A percentile compares a stretch with the other conserved stretches of the same genome.
These are phyloP conservation scores for Notolepis coatsorum DNA, from an alignment of 2,797 vertebrate genomes.

Conservation along the genomic window DNA sequence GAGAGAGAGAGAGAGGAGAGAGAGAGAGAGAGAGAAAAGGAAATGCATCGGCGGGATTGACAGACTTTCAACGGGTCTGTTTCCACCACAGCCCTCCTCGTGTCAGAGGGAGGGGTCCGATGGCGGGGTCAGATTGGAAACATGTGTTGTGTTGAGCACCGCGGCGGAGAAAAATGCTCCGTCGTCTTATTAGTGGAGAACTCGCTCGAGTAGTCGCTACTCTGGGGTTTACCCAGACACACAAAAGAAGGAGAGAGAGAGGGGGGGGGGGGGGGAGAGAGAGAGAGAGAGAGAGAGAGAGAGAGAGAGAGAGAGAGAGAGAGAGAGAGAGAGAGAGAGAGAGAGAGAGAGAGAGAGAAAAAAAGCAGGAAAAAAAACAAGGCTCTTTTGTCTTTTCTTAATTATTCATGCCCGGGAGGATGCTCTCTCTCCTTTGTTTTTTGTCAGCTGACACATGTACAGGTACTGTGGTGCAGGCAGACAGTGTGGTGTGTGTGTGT, in stretches of 20 bases:
- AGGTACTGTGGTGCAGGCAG: constrained; percentile 60
- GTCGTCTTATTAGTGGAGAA: constrained; percentile 68
- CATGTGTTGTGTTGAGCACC: constrained; percentile 70
- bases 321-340: constrained; percentile 15
- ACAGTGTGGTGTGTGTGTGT: constrained; percentile 31
- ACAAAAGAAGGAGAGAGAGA: constrained; percentile 18
- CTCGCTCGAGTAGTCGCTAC: constrained; percentile 67
- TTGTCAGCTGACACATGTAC: constrained; percentile 74
- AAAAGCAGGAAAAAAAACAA: constrained; percentile 58
- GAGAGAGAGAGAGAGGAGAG: too few species aligned
- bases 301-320: constrained; percentile 20
- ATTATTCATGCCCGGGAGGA: constrained; percentile 79
- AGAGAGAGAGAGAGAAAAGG: constrained; percentile 51
- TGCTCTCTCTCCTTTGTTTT: constrained; percentile 75
- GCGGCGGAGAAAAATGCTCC: constrained; percentile 64
- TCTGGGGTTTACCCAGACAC: constrained; percentile 68
- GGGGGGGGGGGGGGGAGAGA: not conserved
- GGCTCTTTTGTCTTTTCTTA: constrained; percentile 79
- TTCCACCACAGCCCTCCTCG: constrained; percentile 58
- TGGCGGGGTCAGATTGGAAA: constrained; percentile 73
- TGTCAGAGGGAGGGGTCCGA: constrained; percentile 52
- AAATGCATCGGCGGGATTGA: constrained; percentile 56
- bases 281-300: constrained; percentile 59
- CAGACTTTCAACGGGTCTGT: constrained; percentile 57
- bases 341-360: constrained; percentile 54